Base-by-base conservation (phyloP, 1,140 invertebrate species). In the Rhizoglyphus robini region DNA sequence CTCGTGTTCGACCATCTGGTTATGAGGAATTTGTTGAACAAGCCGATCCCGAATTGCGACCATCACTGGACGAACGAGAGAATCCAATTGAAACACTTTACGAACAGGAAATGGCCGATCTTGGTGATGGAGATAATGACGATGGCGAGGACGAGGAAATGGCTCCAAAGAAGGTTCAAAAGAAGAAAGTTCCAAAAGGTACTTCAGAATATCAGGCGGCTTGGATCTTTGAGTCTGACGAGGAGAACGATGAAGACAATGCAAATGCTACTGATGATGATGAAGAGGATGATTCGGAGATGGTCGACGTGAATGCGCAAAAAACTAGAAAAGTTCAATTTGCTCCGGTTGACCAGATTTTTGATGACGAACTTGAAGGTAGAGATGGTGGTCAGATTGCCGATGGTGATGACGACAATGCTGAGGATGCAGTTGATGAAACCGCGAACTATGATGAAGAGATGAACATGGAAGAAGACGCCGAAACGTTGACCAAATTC, bases 181-280 rank as follows among this genome's bases (percentile, higher is more conserved):
- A 80, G 69, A 85, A 84, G 73, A 84, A 82, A 72, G 86, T 96
- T 29, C 92, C 91, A 0, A 90, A 92, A 77, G 94, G 94, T 46
- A 91, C 88, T 72, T 96, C 92, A 15, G 88, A 89, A 63, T 98
- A 98, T 76, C 95, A 98, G 78, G 90, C 93, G 27, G 86, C 91
- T 34, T 98, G 94, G 94, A 94, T 97, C 74, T 80, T 86, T 3
- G 85, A 82, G 63, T 83, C 84, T 72, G 81, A 77, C 64, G 80
- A 72, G 5, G 74, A 74, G 63, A 73, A 73, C 18, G 71, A 73
- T 30, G 73, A 73, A 27, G 69, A 71, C 47, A 67, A 72, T 61
- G 71, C 71, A 23, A 59, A 30, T 38, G 54, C 70, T 49, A 41
- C 70, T 47, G 69, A 65, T 57, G 68, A 66, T 11, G 57, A 65